Conservation (phyloP, 2,888 invertebrate genomes). For the Cordilura impudica region DNA sequence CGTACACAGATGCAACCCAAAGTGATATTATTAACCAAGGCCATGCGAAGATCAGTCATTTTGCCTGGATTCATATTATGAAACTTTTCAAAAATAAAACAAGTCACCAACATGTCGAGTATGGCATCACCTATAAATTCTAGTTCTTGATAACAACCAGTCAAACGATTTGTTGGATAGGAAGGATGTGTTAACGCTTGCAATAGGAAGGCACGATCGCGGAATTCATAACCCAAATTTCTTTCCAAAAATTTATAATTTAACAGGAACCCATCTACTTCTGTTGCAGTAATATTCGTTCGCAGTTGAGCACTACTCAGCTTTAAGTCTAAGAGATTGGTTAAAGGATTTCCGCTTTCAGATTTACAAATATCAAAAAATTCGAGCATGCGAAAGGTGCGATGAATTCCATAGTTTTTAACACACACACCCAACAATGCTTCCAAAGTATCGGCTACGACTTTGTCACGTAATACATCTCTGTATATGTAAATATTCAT, state of each 20-base stretch:
- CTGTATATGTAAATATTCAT: constrained; percentile 77
- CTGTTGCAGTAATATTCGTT: constrained; percentile 73
- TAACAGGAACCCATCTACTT: constrained; percentile 79
- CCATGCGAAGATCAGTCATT: constrained; percentile 94
- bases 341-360: constrained; percentile 72
- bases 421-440: constrained; percentile 89
- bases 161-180: constrained; percentile 87
- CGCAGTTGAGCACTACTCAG: constrained; percentile 72
- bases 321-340: constrained; percentile 71
- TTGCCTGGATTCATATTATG: constrained; percentile 87
- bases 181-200: constrained; percentile 97
- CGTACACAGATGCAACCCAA: constrained; percentile 94
- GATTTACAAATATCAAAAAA: constrained; percentile 83
- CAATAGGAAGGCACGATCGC: constrained; percentile 87
- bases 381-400: constrained; percentile 80
- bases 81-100: constrained; percentile 90
- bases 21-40: constrained; percentile 97
- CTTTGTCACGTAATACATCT: constrained; percentile 81
- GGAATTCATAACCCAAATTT: constrained; percentile 86
- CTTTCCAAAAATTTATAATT: constrained; percentile 80
- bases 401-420: constrained; percentile 77
- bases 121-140: constrained; percentile 96
- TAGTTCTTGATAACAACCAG: constrained; percentile 92
- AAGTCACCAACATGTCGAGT: constrained; percentile 92
- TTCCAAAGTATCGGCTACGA: constrained; percentile 88